phyloP scores from a whole-genome alignment of 2,797 vertebrate species.

The Eospalax fontanierii region DNA sequence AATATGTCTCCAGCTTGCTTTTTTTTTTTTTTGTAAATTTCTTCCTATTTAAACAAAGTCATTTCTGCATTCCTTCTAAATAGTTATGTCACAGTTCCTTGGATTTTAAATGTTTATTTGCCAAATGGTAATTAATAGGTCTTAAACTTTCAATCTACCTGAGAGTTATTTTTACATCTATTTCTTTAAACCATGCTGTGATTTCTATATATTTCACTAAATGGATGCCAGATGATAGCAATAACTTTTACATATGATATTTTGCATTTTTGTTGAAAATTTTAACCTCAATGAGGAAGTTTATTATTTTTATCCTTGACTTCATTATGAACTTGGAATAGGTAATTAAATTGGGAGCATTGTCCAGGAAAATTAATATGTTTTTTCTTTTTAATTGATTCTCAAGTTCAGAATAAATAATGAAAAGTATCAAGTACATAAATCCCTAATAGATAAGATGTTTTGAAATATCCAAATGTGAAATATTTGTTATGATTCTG shows the following conservation, averaged over 20 bases:
- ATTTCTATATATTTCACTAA: slow-evolving; percentile 14
- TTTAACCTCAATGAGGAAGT: background rate
- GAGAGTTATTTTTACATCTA: slow-evolving; percentile 34
- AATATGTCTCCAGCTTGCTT: rapidly evolving
- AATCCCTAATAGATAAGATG: background rate
- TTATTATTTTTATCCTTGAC: slow-evolving; percentile 52
- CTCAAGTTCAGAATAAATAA: background rate
- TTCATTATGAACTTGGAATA: slow-evolving; percentile 11
- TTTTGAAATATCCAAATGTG: slow-evolving; percentile 29
- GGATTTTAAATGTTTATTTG: background rate
- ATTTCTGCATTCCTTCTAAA: background rate
- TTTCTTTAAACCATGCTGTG: background rate
- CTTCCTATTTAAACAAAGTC: slow-evolving; percentile 10
- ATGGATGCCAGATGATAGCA: background rate
- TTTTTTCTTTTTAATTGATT: slow-evolving; percentile 57
- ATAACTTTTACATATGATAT: background rate
- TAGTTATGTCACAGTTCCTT: background rate
- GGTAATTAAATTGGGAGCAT: slow-evolving; percentile 64
- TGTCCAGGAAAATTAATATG: background rate
- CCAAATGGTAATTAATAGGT: background rate
- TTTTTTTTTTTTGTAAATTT: background rate
- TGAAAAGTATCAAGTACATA: background rate
- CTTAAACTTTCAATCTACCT: background rate
- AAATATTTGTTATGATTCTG: background rate
- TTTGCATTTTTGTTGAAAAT: slow-evolving; percentile 44